A percentile compares a stretch with the other conserved stretches of the same genome.
Evolutionary conservation across 2,797 vertebrate species (phyloP).

Genomic region (Danio kyathit): DNA sequence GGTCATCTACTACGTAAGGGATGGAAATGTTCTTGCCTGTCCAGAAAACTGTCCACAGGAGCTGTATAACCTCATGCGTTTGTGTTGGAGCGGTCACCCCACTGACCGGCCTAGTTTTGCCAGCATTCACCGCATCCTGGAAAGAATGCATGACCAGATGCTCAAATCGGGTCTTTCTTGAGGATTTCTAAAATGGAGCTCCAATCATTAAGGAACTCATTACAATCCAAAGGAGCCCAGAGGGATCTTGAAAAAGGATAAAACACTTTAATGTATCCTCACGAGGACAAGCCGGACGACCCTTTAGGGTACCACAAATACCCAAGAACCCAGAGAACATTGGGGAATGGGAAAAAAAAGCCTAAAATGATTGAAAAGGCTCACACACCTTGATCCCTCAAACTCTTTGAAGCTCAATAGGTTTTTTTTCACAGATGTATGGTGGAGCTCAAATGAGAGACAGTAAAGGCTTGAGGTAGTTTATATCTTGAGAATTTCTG

Average conservation of each 20-base stretch:
- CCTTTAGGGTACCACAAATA: neutral
- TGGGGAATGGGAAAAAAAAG: conserved; percentile 16
- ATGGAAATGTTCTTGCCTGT: conserved; percentile 91
- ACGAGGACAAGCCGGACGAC: neutral
- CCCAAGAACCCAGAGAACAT: neutral
- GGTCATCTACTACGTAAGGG: conserved; percentile 96
- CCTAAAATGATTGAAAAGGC: conserved; percentile 4
- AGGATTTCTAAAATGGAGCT: conserved; percentile 29
- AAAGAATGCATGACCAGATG: conserved; percentile 88
- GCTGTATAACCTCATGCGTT: conserved; percentile 96
- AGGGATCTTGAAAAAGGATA: conserved; percentile 17
- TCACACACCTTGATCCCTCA: conserved; percentile 9
- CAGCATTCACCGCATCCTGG: conserved; percentile 93
- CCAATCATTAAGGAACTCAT: neutral
- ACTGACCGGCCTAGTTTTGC: conserved; percentile 90
- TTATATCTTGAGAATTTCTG: too few species aligned
- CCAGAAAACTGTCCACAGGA: conserved; percentile 93
- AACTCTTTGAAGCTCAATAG: neutral
- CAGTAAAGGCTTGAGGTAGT: neutral
- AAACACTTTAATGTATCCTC: conserved; percentile 2
- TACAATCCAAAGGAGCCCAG: neutral
- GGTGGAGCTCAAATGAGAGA: neutral
- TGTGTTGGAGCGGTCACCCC: conserved; percentile 93
- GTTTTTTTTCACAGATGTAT: neutral
- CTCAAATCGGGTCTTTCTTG: conserved; percentile 66